Conservation (phyloP, 2,888 invertebrate genomes). For the Sycophila texana region DNA sequence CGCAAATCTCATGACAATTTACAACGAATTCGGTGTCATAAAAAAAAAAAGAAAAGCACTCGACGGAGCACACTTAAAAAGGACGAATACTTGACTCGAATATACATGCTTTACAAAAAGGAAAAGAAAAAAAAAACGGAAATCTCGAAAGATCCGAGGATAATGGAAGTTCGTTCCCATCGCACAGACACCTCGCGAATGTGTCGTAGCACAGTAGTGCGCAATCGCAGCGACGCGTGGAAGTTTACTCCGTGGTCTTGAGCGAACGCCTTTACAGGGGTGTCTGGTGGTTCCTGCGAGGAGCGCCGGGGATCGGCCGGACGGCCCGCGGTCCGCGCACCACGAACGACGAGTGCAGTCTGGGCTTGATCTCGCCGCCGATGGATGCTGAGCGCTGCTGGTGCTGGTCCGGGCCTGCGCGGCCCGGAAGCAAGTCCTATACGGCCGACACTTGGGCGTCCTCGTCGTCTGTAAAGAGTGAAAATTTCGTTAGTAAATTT, state of each 20-base stretch:
- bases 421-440: constrained; percentile 64
- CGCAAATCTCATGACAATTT: too few relatives aligned
- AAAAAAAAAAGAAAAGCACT: background rate
- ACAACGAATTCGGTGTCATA: background rate
- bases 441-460: constrained; percentile 83
- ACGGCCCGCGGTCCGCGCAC: constrained; percentile 44
- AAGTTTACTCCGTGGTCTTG: background rate
- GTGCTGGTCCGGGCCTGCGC: constrained; percentile 22
- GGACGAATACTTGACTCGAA: too few relatives aligned
- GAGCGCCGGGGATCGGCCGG: constrained; percentile 11
- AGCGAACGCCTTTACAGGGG: constrained; percentile 11
- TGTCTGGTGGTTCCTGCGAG: constrained; percentile 22
- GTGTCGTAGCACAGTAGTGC: constrained; percentile 1
- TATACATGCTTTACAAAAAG: too few relatives aligned
- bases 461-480: constrained; percentile 79
- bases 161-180: background rate
- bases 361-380: constrained; percentile 39
- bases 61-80: too few relatives aligned
- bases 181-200: background rate
- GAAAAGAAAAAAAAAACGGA: too few relatives aligned
- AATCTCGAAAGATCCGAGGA: background rate
- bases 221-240: background rate
- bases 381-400: constrained; percentile 50
- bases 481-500: too few relatives aligned
- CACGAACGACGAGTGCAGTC: constrained; percentile 56